Base-by-base conservation (phyloP, 2,113 vertebrate genomes). In the Scortum barcoo region DNA sequence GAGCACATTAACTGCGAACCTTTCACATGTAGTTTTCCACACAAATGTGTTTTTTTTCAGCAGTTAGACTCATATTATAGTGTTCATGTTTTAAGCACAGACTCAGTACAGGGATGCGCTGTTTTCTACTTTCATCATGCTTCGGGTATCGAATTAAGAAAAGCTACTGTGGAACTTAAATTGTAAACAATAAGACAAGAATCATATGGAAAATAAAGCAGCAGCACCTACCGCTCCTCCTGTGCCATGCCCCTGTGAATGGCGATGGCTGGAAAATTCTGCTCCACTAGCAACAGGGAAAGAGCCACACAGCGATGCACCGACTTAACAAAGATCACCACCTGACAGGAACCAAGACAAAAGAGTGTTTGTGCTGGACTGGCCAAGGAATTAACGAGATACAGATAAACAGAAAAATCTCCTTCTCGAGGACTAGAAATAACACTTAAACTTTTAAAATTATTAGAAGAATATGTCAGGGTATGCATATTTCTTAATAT, bases 211-310 rank as follows among this genome's bases (percentile, higher is more conserved):
- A 48, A 38, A 14, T 22, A 54, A 62, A 53, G 1, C 5, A 57
- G 33, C 16, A 16, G 38, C 44, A 62, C 88, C 84, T 56, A 97
- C 97, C 97, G 94, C 65, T 97, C 97, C 51, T 97, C 96, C 91
- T 97, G 97, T 0, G 91, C 93, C 97, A 97, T 97, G 65, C 96
- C 96, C n/a, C 96, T 91, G 88, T 97, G 96, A 84, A 97, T 97
- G 20, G 96, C 96, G 0, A 97, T 97, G 33, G 96, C 96, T 0
- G 96, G 96, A 85, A 97, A 97, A 89, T 97, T 97, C 93, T 97
- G 97, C 80, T 97, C 97, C 83, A 97, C 96, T 1, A 97, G 91
- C 53, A 97, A 95, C 92, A 97, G 96, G 36, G 97, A 97, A 63
- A 97, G 93, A 1, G 97, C 97, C 81, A 97, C 95, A 78, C 97